Base-by-base conservation (phyloP, 2,113 vertebrate species). In the Notothenia rossii region DNA sequence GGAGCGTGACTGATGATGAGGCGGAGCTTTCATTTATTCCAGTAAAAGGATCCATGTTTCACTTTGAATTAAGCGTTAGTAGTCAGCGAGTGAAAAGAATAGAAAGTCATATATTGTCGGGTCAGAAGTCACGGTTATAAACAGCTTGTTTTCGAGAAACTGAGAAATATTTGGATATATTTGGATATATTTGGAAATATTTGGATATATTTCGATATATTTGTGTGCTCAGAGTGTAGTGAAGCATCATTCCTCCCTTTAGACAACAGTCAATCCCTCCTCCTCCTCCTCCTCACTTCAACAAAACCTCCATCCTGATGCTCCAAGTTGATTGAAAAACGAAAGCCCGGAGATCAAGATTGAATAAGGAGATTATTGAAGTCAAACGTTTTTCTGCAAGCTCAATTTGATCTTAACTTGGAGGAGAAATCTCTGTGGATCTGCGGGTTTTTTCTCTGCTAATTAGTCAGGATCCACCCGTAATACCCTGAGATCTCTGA, bases 1-100 rank as follows among this genome's bases (percentile, higher is more conserved):
- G 94, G 95, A 95, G 97, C 95, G 88, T 97, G 96, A 97, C 97
- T 95, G 95, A 97, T 96, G 94, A 96, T 92, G 94, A 95, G 93
- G 96, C 92, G 96, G 96, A 90, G 95, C 91, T 95, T 68, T 96
- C 92, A 94, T 96, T 97, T 97, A 96, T 97, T 96, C 94, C 92
- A 86, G 92, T 95, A 96, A 97, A 98, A 97, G 95, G 94, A 97
- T 95, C 92, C 94, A 89, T 96, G 96, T 96, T 96, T 94, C 92
- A 94, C 77, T 94, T 94, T 96, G 95, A 96, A 95, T 93, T 93
- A 92, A 91, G 95, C 94, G 93, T 95, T 95, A 95, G 95, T 95
- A 90, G 85, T 93, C 92, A 82, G 92, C 91, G 94, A 93, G 92
- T 84, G 91, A 75, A 94, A 92, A 91, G 94, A 95, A 94, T 92